Base-by-base conservation (phyloP, 1,140 invertebrate genomes). In the Chrysoperla carnea region DNA sequence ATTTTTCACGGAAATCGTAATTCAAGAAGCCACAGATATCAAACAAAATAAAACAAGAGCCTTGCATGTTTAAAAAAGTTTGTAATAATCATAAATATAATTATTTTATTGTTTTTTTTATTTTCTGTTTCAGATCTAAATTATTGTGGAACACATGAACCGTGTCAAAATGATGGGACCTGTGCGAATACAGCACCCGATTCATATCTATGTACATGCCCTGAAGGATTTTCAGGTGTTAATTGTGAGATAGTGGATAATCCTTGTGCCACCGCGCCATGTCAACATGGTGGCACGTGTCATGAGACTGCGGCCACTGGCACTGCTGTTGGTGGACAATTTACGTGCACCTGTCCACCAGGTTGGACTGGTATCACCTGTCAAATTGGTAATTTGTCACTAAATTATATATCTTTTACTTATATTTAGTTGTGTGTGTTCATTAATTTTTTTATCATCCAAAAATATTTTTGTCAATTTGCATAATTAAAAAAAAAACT, bases 61-160 rank as follows among this genome's bases (percentile, higher is more conserved):
- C n/a, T 23, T 23, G 17, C 5, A 23, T 23, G 17, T 23, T 23
- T 23, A 23, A 23, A 23, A 5, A 23, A n/a, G n/a, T 23, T 23
- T 2, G 17, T 23, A 23, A 23, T 23, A 3, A 23, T 23, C 2
- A 23, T 23, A 23, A 23, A 23, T 23, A 23, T 23, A 23, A 23
- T 3, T 23, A 23, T 5, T 23, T 23, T 3, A 23, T 23, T 23
- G 17, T 23, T 11, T 33, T 11, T 31, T 7, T 12, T 33, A 11
- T 33, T 49, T 46, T 48, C 45, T 56, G 48, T 64, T 62, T 42
- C 63, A 79, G 93, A 98, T 72, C 73, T 98, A 50, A 96, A 97
- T 67, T 96, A 91, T 66, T 98, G 93, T 63, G 93, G 92, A 36
- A 94, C 93, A 40, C 87, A 96, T 65, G 84, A 89, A 59, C 91